Evolutionary conservation across 2,113 vertebrate species (phyloP), one percentile per base, ranked within the genome.

Genomic region (Corvus hawaiiensis): DNA sequence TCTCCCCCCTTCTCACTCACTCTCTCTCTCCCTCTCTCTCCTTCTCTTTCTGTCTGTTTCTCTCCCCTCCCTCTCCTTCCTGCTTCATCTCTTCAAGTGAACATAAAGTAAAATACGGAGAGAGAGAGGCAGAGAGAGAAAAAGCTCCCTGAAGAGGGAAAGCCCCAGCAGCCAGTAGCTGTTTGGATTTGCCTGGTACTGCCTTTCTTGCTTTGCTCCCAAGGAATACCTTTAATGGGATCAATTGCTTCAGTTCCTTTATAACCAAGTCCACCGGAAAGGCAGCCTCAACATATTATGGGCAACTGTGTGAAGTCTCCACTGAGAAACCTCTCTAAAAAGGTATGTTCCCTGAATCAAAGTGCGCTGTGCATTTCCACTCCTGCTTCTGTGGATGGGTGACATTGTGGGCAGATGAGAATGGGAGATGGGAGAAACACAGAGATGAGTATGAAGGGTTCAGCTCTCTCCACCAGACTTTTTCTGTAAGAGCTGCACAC

Each of bases 241-340:
- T 95, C 87, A 46, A 52, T 96, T 96, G 96, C 96, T 95, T 93
- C 93, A 62, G 93, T 96, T 94, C 94, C 94, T 94, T 96, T 97
- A 86, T 97, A 95, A 97, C 77, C 96, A 93, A 94, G 95, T 90
- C 79, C 90, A 71, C 46, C 51, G 95, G 89, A 94, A 97, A 96
- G 97, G 96, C 98, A 93, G 89, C 92, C 67, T 97, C 96, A 95
- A 86, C 93, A 96, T 98, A 98, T 97, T 97, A 99, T 99, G 99
- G 99, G 99, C 96, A 99, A 99, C 98, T 99, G 99, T 98, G 98
- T 99, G 97, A 99, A 99, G 98, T 99, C 99, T 96, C 98, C 98
- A 94, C 98, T 99, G 96, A 99, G 98, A 98, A 98, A 98, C 97
- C 98, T 99, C 98, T 99, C 98, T 80, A 99, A 99, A 98, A 99